Evolutionary conservation across 2,888 invertebrate species (phyloP).

Genomic region (Pseudococcus jackbeardsleyi): DNA sequence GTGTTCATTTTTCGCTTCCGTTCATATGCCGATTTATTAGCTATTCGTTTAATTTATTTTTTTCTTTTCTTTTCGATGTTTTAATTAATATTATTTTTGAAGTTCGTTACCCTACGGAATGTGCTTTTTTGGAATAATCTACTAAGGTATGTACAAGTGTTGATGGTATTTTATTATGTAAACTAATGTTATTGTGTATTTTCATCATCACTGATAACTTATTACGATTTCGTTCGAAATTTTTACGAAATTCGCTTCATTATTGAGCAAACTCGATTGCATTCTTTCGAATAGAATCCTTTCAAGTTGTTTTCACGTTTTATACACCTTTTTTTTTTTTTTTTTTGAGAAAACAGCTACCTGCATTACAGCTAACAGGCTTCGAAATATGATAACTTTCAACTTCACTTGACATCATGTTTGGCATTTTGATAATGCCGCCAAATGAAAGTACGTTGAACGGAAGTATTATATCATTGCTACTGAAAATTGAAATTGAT

Average conservation of each 20-base stretch:
- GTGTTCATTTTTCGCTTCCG: conserved; percentile 46
- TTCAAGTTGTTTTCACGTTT: too few relatives aligned
- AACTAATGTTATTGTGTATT: too few relatives aligned
- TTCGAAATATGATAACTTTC: conserved; percentile 25
- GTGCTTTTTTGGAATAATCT: conserved; percentile 1
- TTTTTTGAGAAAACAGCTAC: too few relatives aligned
- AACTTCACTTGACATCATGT: not conserved
- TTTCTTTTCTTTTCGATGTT: conserved; percentile 4
- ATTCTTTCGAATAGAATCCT: not conserved
- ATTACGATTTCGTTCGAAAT: not conserved
- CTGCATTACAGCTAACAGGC: not conserved
- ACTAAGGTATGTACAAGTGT: not conserved
- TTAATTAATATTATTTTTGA: conserved; percentile 25
- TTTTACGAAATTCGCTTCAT: not conserved
- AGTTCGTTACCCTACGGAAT: not conserved
- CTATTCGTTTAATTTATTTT: not conserved
- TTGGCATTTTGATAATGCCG: not conserved
- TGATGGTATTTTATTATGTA: too few relatives aligned
- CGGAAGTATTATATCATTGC: not conserved
- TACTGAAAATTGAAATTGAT: not conserved
- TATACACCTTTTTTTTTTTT: too few relatives aligned
- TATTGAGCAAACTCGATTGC: not conserved
- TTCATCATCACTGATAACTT: too few relatives aligned
- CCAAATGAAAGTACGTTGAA: not conserved
- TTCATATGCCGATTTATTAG: not conserved